These are phyloP conservation scores for Metalampra italica DNA, from an alignment of 2,888 invertebrate species.

Conservation along the genomic window DNA sequence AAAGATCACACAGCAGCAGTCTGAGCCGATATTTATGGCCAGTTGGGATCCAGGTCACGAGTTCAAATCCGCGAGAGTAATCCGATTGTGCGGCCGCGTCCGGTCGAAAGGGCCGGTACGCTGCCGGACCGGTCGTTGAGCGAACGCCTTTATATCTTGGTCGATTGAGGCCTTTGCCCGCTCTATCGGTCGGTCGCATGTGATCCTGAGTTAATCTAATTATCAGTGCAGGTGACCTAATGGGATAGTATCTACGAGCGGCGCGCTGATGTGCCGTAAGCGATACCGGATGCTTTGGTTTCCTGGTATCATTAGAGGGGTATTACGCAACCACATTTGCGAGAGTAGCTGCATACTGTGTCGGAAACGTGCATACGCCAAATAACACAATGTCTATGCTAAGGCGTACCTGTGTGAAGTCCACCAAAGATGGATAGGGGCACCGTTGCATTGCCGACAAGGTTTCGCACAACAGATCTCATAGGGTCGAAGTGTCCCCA, in stretches of 20 bases:
- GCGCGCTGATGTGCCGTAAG: neutral
- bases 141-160: conserved; percentile 20
- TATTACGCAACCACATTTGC: neutral
- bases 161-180: conserved; percentile 19
- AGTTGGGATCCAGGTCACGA: conserved; percentile 45
- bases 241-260: conserved; percentile 3
- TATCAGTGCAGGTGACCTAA: conserved; percentile 7
- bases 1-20: neutral
- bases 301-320: neutral
- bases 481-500: too few species aligned
- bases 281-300: neutral
- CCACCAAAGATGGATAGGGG: too few species aligned
- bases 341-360: neutral
- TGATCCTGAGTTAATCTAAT: conserved; percentile 10
- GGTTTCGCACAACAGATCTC: too few species aligned
- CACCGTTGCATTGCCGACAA: too few species aligned
- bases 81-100: conserved; percentile 50
- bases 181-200: neutral
- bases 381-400: too few species aligned
- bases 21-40: conserved; percentile 13
- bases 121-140: conserved; percentile 30
- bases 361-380: too few species aligned
- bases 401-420: too few species aligned
- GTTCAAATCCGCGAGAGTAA: conserved; percentile 64
- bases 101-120: conserved; percentile 38